Evolutionary conservation across 1,140 invertebrate species (phyloP), one percentile per base, ranked within the genome.

Genomic region (Meloidogyne hapla): DNA sequence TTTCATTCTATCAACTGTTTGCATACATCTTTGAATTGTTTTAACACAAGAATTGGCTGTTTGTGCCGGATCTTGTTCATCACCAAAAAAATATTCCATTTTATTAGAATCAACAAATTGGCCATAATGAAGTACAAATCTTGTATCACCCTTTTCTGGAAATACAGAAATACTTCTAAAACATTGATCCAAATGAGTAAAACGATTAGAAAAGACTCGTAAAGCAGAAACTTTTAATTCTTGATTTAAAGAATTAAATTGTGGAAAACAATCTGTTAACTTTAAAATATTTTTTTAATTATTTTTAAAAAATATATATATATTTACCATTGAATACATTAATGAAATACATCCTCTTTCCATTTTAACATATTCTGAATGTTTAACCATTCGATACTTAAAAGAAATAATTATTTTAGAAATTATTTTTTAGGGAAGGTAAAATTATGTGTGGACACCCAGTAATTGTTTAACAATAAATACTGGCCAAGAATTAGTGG

Each of bases 341-440:
- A 82, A 69, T n/a, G 78, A 81, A 26, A 82, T 71, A 48, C 81
- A 82, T 62, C 81, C 81, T 13, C 81, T 75, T 73, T 82, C 81
- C 81, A 82, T 82, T 68, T 81, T 83, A 15, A 82, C 78, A 75
- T 84, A 79, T 69, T 82, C 81, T 61, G 81, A 70, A 63, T 84
- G 82, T 40, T 61, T 82, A 6, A 84, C 82, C 28, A 81, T 21
- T 56, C 82, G 73, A 48, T 84, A 33, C 33, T 33, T 6, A 33
- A n/a, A n/a, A n/a, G n/a, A n/a, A 33, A 33, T 33, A 33, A 33
- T 33, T 6, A n/a, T n/a, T n/a, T n/a, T n/a, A n/a, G n/a, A n/a
- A n/a, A n/a, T n/a, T n/a, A n/a, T n/a, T n/a, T n/a, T n/a, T n/a
- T n/a, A n/a, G n/a, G n/a, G n/a, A n/a, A n/a, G n/a, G n/a, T n/a